phyloP scores from a whole-genome alignment of 2,113 vertebrate genomes.

The Ifrita kowaldi region DNA sequence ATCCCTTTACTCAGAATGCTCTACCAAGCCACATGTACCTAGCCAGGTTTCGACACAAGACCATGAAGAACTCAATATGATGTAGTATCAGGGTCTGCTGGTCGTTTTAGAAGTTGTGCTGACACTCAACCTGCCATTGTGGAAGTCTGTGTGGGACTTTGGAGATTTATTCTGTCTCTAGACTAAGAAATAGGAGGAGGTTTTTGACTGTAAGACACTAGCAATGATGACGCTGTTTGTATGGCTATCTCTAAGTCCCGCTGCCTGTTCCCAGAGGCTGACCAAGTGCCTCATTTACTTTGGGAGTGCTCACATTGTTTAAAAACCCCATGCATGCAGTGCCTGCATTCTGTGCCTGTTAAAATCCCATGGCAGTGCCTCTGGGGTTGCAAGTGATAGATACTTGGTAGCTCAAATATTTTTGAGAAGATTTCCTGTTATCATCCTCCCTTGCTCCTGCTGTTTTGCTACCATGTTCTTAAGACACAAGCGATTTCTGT shows the following conservation, averaged over 20 bases:
- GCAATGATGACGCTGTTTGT: neutral
- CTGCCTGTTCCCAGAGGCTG: neutral
- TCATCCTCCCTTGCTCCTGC: neutral
- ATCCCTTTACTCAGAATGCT: neutral
- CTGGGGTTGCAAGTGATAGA: constrained; percentile 13
- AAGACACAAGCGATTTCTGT: neutral
- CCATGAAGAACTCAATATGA: neutral
- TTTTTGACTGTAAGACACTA: neutral
- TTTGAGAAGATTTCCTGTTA: constrained; percentile 42
- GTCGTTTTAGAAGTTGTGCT: neutral
- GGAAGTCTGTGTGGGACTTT: neutral
- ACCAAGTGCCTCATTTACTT: neutral
- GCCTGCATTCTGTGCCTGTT: neutral
- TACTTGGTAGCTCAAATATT: constrained; percentile 16
- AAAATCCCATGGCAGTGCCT: neutral
- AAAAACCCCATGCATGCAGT: neutral
- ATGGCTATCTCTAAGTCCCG: neutral
- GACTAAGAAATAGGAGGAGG: neutral
- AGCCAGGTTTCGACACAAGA: neutral
- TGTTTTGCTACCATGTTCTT: neutral
- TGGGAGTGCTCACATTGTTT: neutral
- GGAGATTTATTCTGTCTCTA: neutral
- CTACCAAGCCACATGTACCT: neutral
- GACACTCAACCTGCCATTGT: neutral
- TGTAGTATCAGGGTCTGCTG: neutral